Evolutionary conservation across 2,888 invertebrate species (phyloP), one percentile per base, ranked within the genome.

Genomic region (Andricus quercusramuli): DNA sequence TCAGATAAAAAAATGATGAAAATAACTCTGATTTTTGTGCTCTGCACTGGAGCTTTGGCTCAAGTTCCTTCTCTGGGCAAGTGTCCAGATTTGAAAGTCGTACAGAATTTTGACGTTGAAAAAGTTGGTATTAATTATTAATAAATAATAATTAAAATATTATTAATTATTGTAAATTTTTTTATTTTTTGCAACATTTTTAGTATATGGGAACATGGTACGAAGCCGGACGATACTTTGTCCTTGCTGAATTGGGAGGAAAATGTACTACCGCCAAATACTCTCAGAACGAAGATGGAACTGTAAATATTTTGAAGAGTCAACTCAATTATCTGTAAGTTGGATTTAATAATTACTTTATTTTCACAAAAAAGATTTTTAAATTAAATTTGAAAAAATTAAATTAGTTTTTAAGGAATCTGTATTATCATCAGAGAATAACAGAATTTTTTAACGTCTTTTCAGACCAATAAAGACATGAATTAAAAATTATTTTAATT

Each of bases 191-290:
- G 17, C 32, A 11, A 56, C 0, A 68, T 80, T 93, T 93, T 78
- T 93, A 96, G 96, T 96, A 96, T 88, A 90, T 96, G 89, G 97
- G 97, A 64, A 94, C 94, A 88, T 97, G 97, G 97, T 97, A 95
- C 89, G 97, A 97, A 91, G 94, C 95, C 29, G 95, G 96, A 86
- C 95, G 96, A 87, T 97, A 96, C 91, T 96, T 96, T 88, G 95
- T 96, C 64, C 88, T 96, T 20, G 96, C 96, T 90, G 95, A 97
- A 91, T 91, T 96, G 13, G 96, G 95, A 6, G 96, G 96, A 47
- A 96, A 95, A 88, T 97, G 97, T 90, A 95, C 96, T 77, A 95
- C 95, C 3, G 96, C 96, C 0, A 94, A 94, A 81, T 97, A 96
- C 90, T 93, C 91, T 83, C 88, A 86, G 83, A 93, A 88, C 86